Percentiles rank a stretch among this genome's conserved stretches.
These are phyloP conservation scores for Sycophila texana DNA, from an alignment of 2,888 invertebrate genomes.

Conservation along the genomic window DNA sequence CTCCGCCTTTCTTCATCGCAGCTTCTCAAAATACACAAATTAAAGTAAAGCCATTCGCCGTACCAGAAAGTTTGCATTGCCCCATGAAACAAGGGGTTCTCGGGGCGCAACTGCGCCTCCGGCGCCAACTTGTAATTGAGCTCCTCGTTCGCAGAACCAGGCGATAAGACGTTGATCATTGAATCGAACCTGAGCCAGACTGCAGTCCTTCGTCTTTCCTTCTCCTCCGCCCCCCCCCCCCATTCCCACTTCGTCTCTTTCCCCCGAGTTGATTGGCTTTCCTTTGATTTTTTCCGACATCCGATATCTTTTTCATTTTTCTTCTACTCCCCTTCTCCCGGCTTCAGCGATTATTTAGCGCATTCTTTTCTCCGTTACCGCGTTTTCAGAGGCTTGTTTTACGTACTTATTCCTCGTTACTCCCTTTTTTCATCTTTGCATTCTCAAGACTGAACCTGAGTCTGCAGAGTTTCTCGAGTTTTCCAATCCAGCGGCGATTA, in stretches of 20 bases:
- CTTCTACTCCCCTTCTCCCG: background rate
- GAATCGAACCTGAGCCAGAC: slow-evolving; percentile 47
- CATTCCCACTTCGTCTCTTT: background rate
- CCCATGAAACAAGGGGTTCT: slow-evolving; percentile 18
- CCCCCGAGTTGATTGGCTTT: slow-evolving; percentile 33
- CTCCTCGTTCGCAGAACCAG: slow-evolving; percentile 26
- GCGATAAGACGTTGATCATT: slow-evolving; percentile 51
- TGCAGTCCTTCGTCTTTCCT: slow-evolving; percentile 1
- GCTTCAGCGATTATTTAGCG: too few relatives aligned
- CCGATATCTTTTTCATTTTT: slow-evolving; percentile 38
- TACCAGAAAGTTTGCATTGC: slow-evolving; percentile 42
- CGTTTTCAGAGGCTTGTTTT: background rate
- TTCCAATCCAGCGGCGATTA: slow-evolving; percentile 67
- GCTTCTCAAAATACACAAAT: slow-evolving; percentile 32
- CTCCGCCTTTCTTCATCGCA: background rate
- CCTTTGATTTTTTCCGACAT: slow-evolving; percentile 44
- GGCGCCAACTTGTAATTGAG: slow-evolving; percentile 47
- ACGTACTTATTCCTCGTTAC: background rate
- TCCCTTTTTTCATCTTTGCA: background rate
- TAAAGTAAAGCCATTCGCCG: slow-evolving; percentile 21
- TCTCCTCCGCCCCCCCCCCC: background rate
- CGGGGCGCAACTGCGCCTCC: background rate
- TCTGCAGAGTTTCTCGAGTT: slow-evolving; percentile 56
- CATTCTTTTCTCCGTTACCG: too few relatives aligned
- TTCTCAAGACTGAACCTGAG: background rate